phyloP scores from a whole-genome alignment of 2,888 invertebrate species.

The Leptinotarsa peninsularis region DNA sequence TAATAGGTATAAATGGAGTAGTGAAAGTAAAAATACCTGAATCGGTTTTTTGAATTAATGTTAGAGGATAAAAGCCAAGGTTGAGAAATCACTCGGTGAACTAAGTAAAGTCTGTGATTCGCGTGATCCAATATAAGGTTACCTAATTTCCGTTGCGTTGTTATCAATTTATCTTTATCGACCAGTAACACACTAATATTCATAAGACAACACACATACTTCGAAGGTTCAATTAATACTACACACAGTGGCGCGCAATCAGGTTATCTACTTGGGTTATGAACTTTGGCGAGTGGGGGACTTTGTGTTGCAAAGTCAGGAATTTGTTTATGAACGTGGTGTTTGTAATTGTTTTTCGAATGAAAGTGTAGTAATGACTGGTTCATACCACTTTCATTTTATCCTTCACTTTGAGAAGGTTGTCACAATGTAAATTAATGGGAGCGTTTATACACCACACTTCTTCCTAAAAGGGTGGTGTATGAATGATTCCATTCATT shows the following conservation, averaged over 20 bases:
- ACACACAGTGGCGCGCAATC: not conserved
- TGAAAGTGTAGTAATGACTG: too few relatives aligned
- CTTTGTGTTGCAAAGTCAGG: too few relatives aligned
- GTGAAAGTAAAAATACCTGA: constrained; percentile 14
- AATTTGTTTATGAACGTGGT: too few relatives aligned
- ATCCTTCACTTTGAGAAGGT: too few relatives aligned
- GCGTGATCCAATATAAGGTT: not conserved
- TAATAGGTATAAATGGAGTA: constrained; percentile 6
- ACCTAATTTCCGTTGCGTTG: not conserved
- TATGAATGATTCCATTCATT: too few relatives aligned
- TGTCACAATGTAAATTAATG: too few relatives aligned
- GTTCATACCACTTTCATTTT: too few relatives aligned
- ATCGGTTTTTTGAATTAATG: not conserved
- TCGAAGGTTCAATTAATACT: constrained; percentile 3
- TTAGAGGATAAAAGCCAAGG: constrained; percentile 2
- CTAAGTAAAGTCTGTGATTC: not conserved
- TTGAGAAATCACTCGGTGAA: not conserved
- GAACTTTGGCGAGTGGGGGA: not conserved
- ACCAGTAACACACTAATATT: not conserved
- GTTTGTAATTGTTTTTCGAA: too few relatives aligned
- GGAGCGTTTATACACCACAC: too few relatives aligned
- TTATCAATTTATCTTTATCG: constrained; percentile 8
- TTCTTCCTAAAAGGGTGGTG: too few relatives aligned
- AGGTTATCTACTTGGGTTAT: not conserved
- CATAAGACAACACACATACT: constrained; percentile 5